Conservation (phyloP, 2,888 invertebrate species). For the Oscheius sp. region DNA sequence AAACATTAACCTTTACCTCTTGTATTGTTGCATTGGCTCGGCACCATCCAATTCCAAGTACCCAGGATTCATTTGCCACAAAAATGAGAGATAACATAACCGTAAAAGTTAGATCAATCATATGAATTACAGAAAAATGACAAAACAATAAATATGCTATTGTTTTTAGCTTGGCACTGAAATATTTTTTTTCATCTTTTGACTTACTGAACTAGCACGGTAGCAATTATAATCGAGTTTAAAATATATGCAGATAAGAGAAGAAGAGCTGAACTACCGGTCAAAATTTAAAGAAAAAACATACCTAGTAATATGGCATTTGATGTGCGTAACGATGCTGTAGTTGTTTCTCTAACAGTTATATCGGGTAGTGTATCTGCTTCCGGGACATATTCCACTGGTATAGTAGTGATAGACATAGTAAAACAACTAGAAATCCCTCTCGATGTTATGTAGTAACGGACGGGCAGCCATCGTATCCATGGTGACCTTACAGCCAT, state of each 20-base stretch:
- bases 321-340: conserved; percentile 50
- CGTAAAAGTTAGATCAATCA: conserved; percentile 48
- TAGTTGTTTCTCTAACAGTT: conserved; percentile 52
- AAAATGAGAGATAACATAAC: conserved; percentile 58
- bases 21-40: conserved; percentile 62
- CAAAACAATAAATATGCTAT: conserved; percentile 32
- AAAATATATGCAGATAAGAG: conserved; percentile 56
- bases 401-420: neutral
- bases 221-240: conserved; percentile 55
- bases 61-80: conserved; percentile 62
- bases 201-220: conserved; percentile 57
- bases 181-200: neutral
- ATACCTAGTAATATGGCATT: conserved; percentile 50
- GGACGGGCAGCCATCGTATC: neutral
- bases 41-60: conserved; percentile 56
- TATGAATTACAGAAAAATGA: conserved; percentile 42
- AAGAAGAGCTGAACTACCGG: conserved; percentile 46
- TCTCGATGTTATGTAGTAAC: conserved; percentile 1
- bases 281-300: neutral
- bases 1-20: no score
- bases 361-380: conserved; percentile 62
- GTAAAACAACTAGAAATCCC: neutral
- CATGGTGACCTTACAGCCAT: conserved; percentile 16
- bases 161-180: conserved; percentile 34
- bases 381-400: conserved; percentile 55